phyloP scores from a whole-genome alignment of 2,113 vertebrate species.

The Cariama cristata region DNA sequence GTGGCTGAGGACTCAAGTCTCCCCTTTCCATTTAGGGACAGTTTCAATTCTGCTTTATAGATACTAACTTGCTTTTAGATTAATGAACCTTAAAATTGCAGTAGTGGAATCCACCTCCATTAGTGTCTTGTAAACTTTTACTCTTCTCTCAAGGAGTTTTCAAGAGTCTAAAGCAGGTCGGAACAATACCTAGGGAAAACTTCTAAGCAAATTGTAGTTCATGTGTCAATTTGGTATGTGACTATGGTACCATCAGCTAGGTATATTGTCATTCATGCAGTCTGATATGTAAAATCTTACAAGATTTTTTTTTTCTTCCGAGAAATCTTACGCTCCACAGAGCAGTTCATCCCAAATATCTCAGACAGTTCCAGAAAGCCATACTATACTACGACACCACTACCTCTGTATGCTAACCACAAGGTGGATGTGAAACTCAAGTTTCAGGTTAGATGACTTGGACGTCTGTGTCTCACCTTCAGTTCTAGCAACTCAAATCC shows the following conservation, averaged over 20 bases:
- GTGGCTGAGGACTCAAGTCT: neutral
- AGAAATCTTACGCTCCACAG: neutral
- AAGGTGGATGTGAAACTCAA: neutral
- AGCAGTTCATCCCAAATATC: neutral
- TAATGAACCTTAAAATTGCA: neutral
- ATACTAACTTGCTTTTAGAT: neutral
- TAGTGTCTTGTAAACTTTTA: neutral
- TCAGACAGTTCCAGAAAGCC: neutral
- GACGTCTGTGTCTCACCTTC: neutral
- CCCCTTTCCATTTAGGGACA: neutral
- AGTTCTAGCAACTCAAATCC: neutral
- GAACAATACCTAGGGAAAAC: neutral
- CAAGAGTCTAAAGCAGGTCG: neutral
- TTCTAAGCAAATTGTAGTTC: neutral
- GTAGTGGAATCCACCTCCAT: neutral
- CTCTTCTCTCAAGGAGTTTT: neutral
- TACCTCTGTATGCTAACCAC: neutral
- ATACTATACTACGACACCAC: neutral
- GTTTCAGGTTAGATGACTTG: neutral
- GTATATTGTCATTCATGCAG: neutral
- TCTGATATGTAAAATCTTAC: neutral
- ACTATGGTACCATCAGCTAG: neutral
- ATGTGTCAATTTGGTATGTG: rapidly evolving
- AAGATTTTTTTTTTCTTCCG: neutral
- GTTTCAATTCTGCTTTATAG: neutral